A percentile compares a stretch with the other conserved stretches of the same genome.
phyloP scores from a whole-genome alignment of 2,797 vertebrate genomes.

The Anisognathus igniventris region DNA sequence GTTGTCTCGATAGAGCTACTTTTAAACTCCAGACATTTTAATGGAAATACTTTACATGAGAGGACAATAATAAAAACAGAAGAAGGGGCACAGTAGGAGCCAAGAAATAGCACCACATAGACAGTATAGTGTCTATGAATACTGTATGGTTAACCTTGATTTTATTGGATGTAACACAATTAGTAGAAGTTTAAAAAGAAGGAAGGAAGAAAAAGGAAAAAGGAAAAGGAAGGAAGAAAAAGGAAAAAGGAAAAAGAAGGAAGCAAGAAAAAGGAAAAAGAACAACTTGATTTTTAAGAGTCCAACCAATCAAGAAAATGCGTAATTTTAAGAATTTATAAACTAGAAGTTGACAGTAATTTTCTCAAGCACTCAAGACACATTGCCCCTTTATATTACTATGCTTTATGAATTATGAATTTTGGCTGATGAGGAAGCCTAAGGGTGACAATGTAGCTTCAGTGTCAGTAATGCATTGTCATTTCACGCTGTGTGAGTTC shows the following conservation, averaged over 20 bases:
- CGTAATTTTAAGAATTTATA: conserved; percentile 58
- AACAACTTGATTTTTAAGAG: neutral
- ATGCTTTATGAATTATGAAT: conserved; percentile 71
- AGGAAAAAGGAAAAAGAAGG: neutral
- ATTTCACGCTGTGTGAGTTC: conserved; percentile 47
- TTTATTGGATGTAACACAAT: neutral
- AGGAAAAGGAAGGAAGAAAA: neutral
- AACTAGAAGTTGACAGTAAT: conserved; percentile 59
- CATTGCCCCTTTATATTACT: conserved; percentile 54
- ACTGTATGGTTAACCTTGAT: neutral
- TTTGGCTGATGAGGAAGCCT: conserved; percentile 60
- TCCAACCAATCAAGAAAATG: conserved; percentile 54
- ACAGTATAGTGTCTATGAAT: neutral
- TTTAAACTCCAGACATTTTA: neutral
- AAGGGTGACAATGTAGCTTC: conserved; percentile 34
- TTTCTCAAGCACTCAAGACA: conserved; percentile 58
- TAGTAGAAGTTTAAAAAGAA: neutral
- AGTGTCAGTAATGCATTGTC: conserved; percentile 38
- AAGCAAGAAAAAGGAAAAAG: neutral
- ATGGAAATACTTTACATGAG: neutral
- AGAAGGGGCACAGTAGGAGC: neutral
- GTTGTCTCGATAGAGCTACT: neutral
- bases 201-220: neutral
- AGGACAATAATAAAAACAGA: neutral
- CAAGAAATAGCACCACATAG: neutral